phyloP scores from a whole-genome alignment of 1,140 invertebrate genomes.

The Drosophila nebulosa region DNA sequence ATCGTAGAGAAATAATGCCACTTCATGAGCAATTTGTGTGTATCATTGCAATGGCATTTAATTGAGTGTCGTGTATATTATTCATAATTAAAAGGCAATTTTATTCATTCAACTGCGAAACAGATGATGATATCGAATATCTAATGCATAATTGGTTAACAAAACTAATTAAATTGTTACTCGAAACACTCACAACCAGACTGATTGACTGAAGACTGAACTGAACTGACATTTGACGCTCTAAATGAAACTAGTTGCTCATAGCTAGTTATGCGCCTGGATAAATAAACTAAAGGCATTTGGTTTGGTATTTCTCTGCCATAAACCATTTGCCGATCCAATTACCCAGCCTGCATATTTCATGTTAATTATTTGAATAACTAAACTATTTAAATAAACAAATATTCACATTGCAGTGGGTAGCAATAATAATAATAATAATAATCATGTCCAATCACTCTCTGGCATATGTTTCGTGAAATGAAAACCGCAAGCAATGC shows the following conservation, averaged over 20 bases:
- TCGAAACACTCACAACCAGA: slow-evolving; percentile 50
- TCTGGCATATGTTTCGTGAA: slow-evolving; percentile 21
- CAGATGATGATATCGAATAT: slow-evolving; percentile 41
- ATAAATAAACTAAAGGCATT: slow-evolving; percentile 53
- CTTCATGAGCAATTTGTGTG: background rate
- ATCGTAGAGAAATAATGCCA: slow-evolving; percentile 2
- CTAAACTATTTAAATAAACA: slow-evolving; percentile 27
- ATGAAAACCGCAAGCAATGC: slow-evolving; percentile 20
- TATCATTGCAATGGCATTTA: slow-evolving; percentile 36
- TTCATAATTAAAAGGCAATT: slow-evolving; percentile 69
- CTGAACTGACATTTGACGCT: slow-evolving; percentile 40
- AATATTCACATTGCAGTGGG: slow-evolving; percentile 12
- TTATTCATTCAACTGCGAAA: slow-evolving; percentile 19
- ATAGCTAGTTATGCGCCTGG: slow-evolving; percentile 40
- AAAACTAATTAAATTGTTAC: slow-evolving; percentile 79
- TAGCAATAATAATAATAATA: slow-evolving; percentile 31
- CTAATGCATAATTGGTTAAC: slow-evolving; percentile 55
- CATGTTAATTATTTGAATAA: slow-evolving; percentile 39
- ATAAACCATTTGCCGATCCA: slow-evolving; percentile 64
- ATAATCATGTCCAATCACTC: slow-evolving; percentile 4
- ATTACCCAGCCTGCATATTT: slow-evolving; percentile 56
- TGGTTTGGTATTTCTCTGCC: slow-evolving; percentile 47
- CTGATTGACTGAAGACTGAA: slow-evolving; percentile 52
- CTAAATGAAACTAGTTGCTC: slow-evolving; percentile 21
- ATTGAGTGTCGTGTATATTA: slow-evolving; percentile 58